A percentile compares a stretch with the other conserved stretches of the same genome.
Conservation (phyloP, 1,140 invertebrate genomes). For the Chlorops oryzae region DNA sequence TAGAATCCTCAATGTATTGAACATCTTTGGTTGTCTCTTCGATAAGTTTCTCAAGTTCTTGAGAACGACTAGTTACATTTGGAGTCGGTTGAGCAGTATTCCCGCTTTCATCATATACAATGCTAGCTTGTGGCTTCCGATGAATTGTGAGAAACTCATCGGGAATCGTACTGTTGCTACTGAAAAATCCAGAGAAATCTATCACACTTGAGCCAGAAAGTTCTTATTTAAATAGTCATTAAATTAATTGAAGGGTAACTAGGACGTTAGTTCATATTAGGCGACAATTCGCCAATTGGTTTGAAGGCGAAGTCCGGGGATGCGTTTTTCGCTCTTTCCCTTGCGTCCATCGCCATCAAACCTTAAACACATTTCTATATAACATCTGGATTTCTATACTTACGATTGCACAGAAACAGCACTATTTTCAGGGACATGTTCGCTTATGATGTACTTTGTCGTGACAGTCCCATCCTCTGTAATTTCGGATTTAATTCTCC, state of each 20-base stretch:
- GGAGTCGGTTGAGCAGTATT: background rate
- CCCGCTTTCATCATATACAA: background rate
- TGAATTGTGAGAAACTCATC: slow-evolving; percentile 31
- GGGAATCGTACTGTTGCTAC: slow-evolving; percentile 29
- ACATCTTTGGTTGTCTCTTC: slow-evolving; percentile 47
- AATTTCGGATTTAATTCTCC: slow-evolving; percentile 32
- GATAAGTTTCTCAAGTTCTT: slow-evolving; percentile 41
- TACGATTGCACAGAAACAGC: no score
- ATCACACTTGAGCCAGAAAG: no score
- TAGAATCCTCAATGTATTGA: slow-evolving; percentile 38
- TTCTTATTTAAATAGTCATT: no score
- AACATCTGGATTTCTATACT: no score
- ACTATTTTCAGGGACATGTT: background rate
- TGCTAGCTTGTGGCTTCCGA: slow-evolving; percentile 25
- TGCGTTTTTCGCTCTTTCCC: no score
- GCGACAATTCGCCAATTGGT: no score
- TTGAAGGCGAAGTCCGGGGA: background rate
- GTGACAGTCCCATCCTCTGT: slow-evolving; percentile 23
- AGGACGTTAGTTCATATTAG: no score
- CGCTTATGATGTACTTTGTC: slow-evolving; percentile 28
- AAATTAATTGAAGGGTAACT: no score
- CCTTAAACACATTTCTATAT: no score
- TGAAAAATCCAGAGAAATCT: slow-evolving; percentile 8
- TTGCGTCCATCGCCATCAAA: slow-evolving; percentile 11
- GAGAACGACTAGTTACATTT: slow-evolving; percentile 22